phyloP scores from a whole-genome alignment of 2,113 vertebrate genomes.

The Zootoca vivipara region DNA sequence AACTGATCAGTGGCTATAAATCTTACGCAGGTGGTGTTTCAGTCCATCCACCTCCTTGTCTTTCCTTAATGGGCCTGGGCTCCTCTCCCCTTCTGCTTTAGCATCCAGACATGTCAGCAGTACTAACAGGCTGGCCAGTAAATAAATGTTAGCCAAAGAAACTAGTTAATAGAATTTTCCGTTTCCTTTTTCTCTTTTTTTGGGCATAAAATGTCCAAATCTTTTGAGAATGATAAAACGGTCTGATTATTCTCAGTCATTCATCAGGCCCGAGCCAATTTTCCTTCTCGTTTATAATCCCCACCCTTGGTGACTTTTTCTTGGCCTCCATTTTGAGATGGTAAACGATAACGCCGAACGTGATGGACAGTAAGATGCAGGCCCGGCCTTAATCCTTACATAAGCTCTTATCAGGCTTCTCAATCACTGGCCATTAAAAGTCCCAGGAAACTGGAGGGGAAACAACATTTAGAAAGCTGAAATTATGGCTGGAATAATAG shows the following conservation, averaged over 20 bases:
- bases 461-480: background rate
- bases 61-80: background rate
- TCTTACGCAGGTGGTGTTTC: background rate
- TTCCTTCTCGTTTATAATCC: constrained; percentile 35
- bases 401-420: constrained; percentile 36
- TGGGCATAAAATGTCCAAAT: constrained; percentile 26
- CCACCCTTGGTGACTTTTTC: constrained; percentile 25
- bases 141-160: constrained; percentile 17
- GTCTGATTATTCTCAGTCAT: constrained; percentile 14
- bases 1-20: background rate
- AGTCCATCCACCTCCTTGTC: background rate
- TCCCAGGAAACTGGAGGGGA: constrained; percentile 25
- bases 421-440: constrained; percentile 42
- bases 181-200: background rate
- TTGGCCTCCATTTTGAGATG: constrained; percentile 29
- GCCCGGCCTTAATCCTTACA: constrained; percentile 47
- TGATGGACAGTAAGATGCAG: constrained; percentile 25
- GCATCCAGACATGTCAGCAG: background rate
- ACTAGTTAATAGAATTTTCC: background rate
- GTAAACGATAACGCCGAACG: constrained; percentile 22
- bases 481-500: constrained; percentile 9
- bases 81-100: background rate
- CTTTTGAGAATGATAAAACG: constrained; percentile 19
- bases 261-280: constrained; percentile 39
- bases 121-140: background rate